phyloP scores from a whole-genome alignment of 2,888 invertebrate species.

The Sarcophaga variegata region DNA sequence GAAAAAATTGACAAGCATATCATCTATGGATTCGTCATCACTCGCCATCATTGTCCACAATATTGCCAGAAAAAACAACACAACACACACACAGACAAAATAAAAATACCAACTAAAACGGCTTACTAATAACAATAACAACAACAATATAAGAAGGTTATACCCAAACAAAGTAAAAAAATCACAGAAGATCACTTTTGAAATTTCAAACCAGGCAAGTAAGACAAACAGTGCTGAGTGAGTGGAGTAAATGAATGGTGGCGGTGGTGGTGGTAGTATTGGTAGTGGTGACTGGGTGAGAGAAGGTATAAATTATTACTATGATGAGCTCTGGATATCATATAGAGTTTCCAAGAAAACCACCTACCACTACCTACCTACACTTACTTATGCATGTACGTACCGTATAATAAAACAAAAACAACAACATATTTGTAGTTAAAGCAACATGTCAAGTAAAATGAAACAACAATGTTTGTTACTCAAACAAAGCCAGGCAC shows the following conservation, averaged over 20 bases:
- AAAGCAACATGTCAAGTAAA: slow-evolving; percentile 32
- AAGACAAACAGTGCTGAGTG: slow-evolving; percentile 29
- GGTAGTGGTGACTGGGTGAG: neutral
- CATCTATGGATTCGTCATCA: slow-evolving; percentile 63
- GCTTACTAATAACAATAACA: neutral
- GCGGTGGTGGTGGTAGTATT: slow-evolving; percentile 26
- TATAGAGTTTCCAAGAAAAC: slow-evolving; percentile 67
- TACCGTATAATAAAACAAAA: too few relatives aligned
- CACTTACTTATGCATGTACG: neutral
- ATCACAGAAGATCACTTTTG: slow-evolving; percentile 30
- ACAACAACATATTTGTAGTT: slow-evolving; percentile 20
- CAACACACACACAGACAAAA: slow-evolving; percentile 14
- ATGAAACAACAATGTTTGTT: slow-evolving; percentile 44
- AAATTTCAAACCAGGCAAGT: slow-evolving; percentile 26
- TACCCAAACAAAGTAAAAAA: slow-evolving; percentile 51
- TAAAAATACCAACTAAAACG: slow-evolving; percentile 12
- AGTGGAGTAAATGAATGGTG: neutral
- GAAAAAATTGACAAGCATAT: slow-evolving; percentile 56
- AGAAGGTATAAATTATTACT: neutral
- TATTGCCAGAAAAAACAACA: neutral
- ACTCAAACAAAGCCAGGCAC: neutral
- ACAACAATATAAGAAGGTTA: slow-evolving; percentile 27
- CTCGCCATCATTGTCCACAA: slow-evolving; percentile 28
- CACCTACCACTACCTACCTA: slow-evolving; percentile 61
- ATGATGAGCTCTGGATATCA: slow-evolving; percentile 23